These are phyloP conservation scores for Trichogramma evanescens DNA, from an alignment of 2,888 invertebrate genomes.

Conservation along the genomic window DNA sequence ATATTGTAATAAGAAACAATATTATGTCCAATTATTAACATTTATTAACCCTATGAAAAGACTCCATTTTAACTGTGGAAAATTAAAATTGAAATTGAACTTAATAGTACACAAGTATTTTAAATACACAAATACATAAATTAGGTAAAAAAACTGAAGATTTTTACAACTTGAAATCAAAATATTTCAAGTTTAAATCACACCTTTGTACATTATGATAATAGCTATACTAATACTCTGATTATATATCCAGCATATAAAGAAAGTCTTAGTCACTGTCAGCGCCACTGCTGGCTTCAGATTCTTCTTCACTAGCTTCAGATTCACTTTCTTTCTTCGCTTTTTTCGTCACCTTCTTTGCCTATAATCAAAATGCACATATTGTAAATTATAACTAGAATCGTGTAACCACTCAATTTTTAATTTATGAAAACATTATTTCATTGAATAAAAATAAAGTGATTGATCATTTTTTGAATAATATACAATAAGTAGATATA, in stretches of 20 bases:
- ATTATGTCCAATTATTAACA: conserved; percentile 7
- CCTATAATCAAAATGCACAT: conserved; percentile 7
- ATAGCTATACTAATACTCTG: background rate
- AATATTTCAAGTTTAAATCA: conserved; percentile 3
- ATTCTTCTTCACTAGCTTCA: conserved; percentile 50
- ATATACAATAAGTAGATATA: background rate
- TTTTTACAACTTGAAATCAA: background rate
- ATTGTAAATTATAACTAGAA: background rate
- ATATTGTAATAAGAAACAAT: background rate
- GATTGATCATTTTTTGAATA: background rate
- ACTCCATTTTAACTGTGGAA: conserved; percentile 8
- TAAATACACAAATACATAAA: conserved; percentile 1
- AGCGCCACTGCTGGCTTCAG: conserved; percentile 10
- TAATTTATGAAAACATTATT: background rate
- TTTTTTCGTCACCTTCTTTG: conserved; percentile 35
- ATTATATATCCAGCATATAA: conserved; percentile 6
- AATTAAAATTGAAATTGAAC: background rate
- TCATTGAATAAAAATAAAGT: background rate
- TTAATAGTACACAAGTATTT: conserved; percentile 10
- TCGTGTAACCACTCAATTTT: background rate
- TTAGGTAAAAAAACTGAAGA: background rate
- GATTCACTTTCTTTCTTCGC: conserved; percentile 50
- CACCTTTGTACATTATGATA: conserved; percentile 14
- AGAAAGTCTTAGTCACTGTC: conserved; percentile 16
- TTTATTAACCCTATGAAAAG: conserved; percentile 13